phyloP scores from a whole-genome alignment of 2,113 vertebrate genomes.

The Oryzias javanicus region DNA sequence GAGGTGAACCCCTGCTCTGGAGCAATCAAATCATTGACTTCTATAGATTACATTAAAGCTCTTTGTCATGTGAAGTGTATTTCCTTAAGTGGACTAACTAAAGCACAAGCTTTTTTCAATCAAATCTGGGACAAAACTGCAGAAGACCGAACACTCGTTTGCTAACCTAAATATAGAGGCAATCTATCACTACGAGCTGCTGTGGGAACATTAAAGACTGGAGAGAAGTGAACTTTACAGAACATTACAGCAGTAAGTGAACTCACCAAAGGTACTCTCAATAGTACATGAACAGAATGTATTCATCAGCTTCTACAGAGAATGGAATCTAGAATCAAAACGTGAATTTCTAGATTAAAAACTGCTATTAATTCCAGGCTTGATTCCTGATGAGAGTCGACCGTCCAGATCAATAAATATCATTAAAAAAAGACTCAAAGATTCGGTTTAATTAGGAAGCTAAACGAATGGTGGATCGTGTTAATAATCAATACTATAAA shows the following conservation, averaged over 20 bases:
- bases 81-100: conserved; percentile 2
- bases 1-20: no score
- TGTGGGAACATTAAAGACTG: neutral
- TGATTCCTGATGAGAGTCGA: conserved; percentile 46
- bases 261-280: neutral
- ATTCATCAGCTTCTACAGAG: conserved; percentile 16
- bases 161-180: conserved; percentile 36
- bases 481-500: conserved; percentile 36
- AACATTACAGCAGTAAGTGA: neutral
- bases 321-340: conserved; percentile 52
- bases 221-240: neutral
- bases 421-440: conserved; percentile 66
- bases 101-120: neutral
- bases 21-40: neutral
- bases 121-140: conserved; percentile 26
- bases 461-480: conserved; percentile 51
- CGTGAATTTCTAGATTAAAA: conserved; percentile 60
- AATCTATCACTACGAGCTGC: conserved; percentile 21
- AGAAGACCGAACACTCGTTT: conserved; percentile 15
- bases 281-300: neutral
- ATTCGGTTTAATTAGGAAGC: conserved; percentile 48
- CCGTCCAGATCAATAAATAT: conserved; percentile 63
- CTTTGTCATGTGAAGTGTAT: neutral
- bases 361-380: conserved; percentile 46
- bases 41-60: neutral